Evolutionary conservation across 1,140 invertebrate species (phyloP).

Genomic region (Heliconius hermathena): DNA sequence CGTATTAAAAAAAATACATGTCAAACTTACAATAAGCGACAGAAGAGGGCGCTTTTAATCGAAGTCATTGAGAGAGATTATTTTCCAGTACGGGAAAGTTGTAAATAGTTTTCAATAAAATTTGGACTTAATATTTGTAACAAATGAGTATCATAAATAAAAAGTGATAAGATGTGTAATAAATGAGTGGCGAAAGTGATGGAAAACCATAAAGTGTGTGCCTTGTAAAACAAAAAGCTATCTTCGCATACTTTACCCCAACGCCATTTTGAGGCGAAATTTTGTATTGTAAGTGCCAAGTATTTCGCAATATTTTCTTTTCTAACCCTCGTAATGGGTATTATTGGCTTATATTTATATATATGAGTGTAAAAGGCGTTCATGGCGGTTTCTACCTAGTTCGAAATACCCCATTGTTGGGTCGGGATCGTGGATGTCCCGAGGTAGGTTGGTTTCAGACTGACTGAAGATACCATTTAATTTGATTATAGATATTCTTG

Average conservation of each 20-base stretch:
- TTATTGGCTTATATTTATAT: conserved; percentile 48
- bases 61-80: conserved; percentile 53
- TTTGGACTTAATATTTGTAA: conserved; percentile 50
- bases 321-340: conserved; percentile 51
- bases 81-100: conserved; percentile 74
- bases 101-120: conserved; percentile 73
- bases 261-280: conserved; percentile 83
- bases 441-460: conserved; percentile 70
- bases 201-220: conserved; percentile 67
- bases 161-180: conserved; percentile 59
- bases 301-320: conserved; percentile 80
- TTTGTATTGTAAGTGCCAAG: conserved; percentile 82
- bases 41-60: conserved; percentile 54
- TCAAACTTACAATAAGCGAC: conserved; percentile 35
- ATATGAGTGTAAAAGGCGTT: conserved; percentile 53
- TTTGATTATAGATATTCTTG: conserved; percentile 60
- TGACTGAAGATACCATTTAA: conserved; percentile 66
- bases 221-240: conserved; percentile 81
- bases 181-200: conserved; percentile 67
- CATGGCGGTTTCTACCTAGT: conserved; percentile 39
- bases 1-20: conserved; percentile 35
- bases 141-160: conserved; percentile 55
- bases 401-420: conserved; percentile 45
- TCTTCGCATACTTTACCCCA: conserved; percentile 80
- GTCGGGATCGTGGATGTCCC: conserved; percentile 58